Conservation (phyloP, 2,113 vertebrate genomes). For the Mirza zaza region DNA sequence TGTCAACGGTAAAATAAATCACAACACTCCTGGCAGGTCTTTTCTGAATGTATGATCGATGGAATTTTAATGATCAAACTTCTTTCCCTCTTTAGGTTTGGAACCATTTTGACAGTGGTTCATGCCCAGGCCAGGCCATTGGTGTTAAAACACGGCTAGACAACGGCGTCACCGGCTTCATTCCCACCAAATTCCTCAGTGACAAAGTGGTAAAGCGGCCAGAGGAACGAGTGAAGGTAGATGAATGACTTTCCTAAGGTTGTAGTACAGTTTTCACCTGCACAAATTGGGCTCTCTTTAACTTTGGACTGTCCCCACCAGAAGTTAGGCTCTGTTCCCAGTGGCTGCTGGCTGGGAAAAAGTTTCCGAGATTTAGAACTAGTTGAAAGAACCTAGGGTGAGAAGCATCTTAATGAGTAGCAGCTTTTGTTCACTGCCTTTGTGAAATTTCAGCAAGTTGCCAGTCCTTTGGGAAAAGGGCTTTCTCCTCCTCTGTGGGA, state of each 20-base stretch:
- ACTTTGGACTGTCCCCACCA: neutral
- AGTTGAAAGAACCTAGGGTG: constrained; percentile 70
- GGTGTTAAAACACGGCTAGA: constrained; percentile 96
- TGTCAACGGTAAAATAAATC: neutral
- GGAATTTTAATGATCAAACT: neutral
- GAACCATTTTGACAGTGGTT: constrained; percentile 99
- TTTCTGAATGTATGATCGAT: neutral
- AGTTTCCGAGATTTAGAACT: constrained; percentile 66
- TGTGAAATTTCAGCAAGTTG: constrained; percentile 45
- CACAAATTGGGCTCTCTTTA: neutral
- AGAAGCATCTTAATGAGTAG: constrained; percentile 80
- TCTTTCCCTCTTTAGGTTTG: constrained; percentile 89
- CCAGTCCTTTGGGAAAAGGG: constrained; percentile 14
- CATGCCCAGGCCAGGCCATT: constrained; percentile 98
- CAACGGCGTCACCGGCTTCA: constrained; percentile 97
- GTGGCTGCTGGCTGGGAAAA: neutral
- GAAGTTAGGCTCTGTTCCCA: constrained; percentile 35
- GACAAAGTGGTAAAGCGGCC: constrained; percentile 98
- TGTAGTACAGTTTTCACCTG: neutral
- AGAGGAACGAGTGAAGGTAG: constrained; percentile 97
- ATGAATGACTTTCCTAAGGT: neutral
- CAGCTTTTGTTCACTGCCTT: constrained; percentile 73
- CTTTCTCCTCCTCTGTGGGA: constrained; percentile 44
- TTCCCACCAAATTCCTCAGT: constrained; percentile 98
- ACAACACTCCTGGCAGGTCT: neutral